Conservation (phyloP, 2,797 vertebrate genomes). For the Pipistrellus pygmaeus region DNA sequence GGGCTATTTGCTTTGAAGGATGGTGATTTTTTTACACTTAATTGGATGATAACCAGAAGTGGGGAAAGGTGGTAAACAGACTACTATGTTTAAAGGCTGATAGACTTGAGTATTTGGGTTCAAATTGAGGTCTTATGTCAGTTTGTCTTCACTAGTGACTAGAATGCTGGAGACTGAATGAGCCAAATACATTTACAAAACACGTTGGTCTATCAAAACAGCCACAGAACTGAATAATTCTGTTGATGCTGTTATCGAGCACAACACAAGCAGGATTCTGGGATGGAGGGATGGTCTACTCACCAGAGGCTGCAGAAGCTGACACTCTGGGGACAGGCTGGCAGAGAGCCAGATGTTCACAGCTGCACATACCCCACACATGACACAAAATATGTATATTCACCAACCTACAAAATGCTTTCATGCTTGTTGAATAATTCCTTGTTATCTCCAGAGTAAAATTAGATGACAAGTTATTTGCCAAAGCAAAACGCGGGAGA, state of each 20-base stretch:
- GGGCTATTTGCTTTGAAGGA: slow-evolving; percentile 4
- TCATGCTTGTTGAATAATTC: slow-evolving; percentile 77
- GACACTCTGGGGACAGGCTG: slow-evolving; percentile 10
- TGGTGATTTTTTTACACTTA: slow-evolving; percentile 20
- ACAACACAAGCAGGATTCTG: background rate
- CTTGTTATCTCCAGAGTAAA: slow-evolving; percentile 72
- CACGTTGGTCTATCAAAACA: background rate
- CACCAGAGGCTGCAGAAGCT: background rate
- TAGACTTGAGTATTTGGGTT: background rate
- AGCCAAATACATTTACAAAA: background rate
- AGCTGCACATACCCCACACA: slow-evolving; percentile 40
- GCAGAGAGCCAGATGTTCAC: slow-evolving; percentile 48
- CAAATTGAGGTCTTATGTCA: background rate
- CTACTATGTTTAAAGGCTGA: background rate
- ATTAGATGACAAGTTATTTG: slow-evolving; percentile 43
- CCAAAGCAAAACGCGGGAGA: slow-evolving; percentile 14
- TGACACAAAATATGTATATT: slow-evolving; percentile 44
- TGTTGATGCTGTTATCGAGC: background rate
- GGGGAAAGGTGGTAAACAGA: background rate
- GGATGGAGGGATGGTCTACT: background rate
- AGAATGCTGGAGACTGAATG: background rate
- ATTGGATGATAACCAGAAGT: background rate
- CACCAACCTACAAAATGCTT: slow-evolving; percentile 70
- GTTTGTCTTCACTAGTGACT: background rate
- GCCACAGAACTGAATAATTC: background rate